Conservation (phyloP, 2,888 invertebrate genomes). For the Amiota mariae region DNA sequence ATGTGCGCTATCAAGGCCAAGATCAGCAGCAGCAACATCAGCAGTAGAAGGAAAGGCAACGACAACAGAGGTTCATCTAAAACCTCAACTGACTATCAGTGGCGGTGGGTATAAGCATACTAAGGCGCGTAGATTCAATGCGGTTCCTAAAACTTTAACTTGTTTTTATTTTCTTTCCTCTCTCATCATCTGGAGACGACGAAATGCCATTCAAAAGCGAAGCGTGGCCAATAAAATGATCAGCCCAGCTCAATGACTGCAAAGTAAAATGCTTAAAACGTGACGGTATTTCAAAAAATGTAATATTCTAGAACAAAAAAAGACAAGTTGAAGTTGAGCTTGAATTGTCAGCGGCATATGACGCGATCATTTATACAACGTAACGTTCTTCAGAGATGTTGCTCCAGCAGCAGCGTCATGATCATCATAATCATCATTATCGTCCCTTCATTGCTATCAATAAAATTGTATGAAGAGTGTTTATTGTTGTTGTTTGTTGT, state of each 20-base stretch:
- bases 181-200: too few species aligned
- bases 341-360: slow-evolving; percentile 22
- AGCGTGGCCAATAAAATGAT: slow-evolving; percentile 68
- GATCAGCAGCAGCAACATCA: slow-evolving; percentile 50
- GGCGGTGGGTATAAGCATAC: too few species aligned
- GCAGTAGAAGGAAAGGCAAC: neutral
- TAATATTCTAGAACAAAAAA: slow-evolving; percentile 12
- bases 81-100: too few species aligned
- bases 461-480: slow-evolving; percentile 35
- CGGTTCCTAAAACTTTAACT: too few species aligned
- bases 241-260: slow-evolving; percentile 61
- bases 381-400: slow-evolving; percentile 1
- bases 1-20: slow-evolving; percentile 66
- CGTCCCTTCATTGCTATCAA: slow-evolving; percentile 29
- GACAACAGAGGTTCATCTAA: too few species aligned
- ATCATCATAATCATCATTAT: neutral
- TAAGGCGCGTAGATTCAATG: too few species aligned
- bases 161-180: too few species aligned
- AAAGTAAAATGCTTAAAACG: slow-evolving; percentile 66
- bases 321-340: neutral
- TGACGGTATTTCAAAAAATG: slow-evolving; percentile 62
- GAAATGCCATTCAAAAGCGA: slow-evolving; percentile 31
- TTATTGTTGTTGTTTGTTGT: neutral
- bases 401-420: too few species aligned
- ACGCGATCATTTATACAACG: slow-evolving; percentile 53